Percentiles rank a stretch among this genome's conserved stretches.
phyloP scores from a whole-genome alignment of 2,113 vertebrate species.

The Brienomyrus brachyistius region DNA sequence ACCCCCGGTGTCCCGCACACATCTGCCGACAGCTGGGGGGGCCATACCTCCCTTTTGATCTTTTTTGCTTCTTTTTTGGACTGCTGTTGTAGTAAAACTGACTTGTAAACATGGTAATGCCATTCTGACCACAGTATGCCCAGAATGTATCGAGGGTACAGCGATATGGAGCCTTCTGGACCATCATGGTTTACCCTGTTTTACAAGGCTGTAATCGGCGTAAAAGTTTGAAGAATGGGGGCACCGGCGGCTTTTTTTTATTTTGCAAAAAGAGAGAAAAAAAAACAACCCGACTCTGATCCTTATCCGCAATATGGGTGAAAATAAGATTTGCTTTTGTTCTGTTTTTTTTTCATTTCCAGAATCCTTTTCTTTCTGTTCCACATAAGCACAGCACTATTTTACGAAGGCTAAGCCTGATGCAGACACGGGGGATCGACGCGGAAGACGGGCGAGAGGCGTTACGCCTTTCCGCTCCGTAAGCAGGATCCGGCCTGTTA shows the following conservation, averaged over 20 bases:
- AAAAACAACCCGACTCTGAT: not conserved
- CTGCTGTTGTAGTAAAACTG: not conserved
- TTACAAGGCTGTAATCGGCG: not conserved
- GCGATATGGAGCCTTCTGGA: not conserved
- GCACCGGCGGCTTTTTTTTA: not conserved
- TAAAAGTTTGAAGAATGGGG: not conserved
- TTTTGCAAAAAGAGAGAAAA: not conserved
- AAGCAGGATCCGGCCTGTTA: constrained; percentile 17
- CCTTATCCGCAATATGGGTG: not conserved
- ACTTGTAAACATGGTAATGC: not conserved
- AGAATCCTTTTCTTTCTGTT: not conserved
- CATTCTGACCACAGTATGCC: not conserved
- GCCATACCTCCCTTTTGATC: not conserved
- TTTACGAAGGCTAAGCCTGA: not conserved
- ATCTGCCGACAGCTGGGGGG: not conserved
- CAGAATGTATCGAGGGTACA: not conserved
- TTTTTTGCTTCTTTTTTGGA: not conserved
- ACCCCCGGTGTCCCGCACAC: not conserved
- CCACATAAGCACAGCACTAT: not conserved
- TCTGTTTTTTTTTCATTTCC: not conserved
- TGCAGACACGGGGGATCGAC: not conserved
- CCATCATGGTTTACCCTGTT: not conserved
- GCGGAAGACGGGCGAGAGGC: not conserved
- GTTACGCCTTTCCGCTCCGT: not conserved
- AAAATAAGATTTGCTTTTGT: not conserved